Evolutionary conservation across 2,797 vertebrate genomes (phyloP), one percentile per base, ranked within the genome.

Genomic region (Gymnothorax javanicus): DNA sequence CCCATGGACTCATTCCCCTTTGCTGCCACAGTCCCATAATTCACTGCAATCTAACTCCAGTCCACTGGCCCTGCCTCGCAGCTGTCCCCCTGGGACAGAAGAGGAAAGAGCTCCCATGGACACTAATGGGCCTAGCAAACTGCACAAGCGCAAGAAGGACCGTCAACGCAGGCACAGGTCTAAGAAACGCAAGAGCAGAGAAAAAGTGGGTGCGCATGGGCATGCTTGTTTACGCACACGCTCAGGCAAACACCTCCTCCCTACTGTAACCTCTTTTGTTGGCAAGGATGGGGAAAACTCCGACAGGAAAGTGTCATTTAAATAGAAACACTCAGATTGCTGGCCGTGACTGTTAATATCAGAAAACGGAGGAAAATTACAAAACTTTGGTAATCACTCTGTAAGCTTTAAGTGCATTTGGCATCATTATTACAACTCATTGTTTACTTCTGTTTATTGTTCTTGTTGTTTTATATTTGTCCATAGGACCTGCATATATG

Each of bases 41-140:
- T 43, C 50, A 7, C 43, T 13, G 54, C 54, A 59, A n/a, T 15
- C 23, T 13, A 12, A 25, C 56, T 23, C 62, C 2, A 58, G 75
- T 15, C 88, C 5, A 23, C 83, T 67, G 23, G 59, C 59, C 13
- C 85, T 87, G 88, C 73, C 75, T 3, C 25, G 82, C 59, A 83
- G 60, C 54, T 9, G 56, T 5, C 27, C 75, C 73, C 85, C 27
- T 20, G 86, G 67, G 25, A 20, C 69, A 3, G 83, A 43, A 23
- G 83, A 56, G 83, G 71, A 25, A 33, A 5, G 25, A 11, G 83
- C 54, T 58, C 54, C 17, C 82, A 81, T 33, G 43, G 56, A 75
- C 15, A 64, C 12, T 62, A 56, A 43, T 17, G 88, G 64, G 75
- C 20, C 43, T n/a, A 73, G 73, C n/a, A 87, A 50, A 57, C 75